A percentile compares a stretch with the other conserved stretches of the same genome.
phyloP scores from a whole-genome alignment of 2,113 vertebrate genomes.

The Quiscalus mexicanus region DNA sequence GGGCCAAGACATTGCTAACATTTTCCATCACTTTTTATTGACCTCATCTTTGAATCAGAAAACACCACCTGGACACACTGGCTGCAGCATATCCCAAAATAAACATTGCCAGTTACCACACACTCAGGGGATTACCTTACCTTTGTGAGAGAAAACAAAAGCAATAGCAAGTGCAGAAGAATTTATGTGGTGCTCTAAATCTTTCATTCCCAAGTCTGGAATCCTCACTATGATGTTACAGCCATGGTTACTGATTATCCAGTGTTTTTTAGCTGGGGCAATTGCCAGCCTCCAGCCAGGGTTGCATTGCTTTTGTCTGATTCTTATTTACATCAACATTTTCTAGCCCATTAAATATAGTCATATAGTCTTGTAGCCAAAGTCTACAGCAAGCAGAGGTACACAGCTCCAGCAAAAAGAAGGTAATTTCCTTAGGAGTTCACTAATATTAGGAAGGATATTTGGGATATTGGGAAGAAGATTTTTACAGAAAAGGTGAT shows the following conservation, averaged over 20 bases:
- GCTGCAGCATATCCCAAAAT: not conserved
- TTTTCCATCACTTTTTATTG: constrained; percentile 40
- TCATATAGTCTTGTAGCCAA: not conserved
- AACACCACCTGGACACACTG: not conserved
- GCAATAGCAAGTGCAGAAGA: not conserved
- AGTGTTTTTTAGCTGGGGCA: not conserved
- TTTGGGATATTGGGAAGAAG: not conserved
- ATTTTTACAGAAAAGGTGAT: not conserved
- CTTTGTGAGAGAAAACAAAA: constrained; percentile 4
- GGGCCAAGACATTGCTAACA: not conserved
- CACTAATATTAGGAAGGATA: not conserved
- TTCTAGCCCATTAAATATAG: not conserved
- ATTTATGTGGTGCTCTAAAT: not conserved
- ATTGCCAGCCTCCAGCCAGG: not conserved
- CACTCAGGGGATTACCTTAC: not conserved
- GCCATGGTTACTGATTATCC: not conserved
- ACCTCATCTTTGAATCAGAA: constrained; percentile 20
- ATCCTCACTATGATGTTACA: not conserved
- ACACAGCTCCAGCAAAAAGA: not conserved
- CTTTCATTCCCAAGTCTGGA: not conserved
- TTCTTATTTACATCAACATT: not conserved
- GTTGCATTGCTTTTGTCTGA: not conserved
- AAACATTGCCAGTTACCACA: not conserved
- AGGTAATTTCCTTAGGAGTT: not conserved
- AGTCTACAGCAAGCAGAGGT: not conserved